A percentile compares a stretch with the other conserved stretches of the same genome.
These are phyloP conservation scores for Octodon degus DNA, from an alignment of 2,113 vertebrate species.

Conservation along the genomic window DNA sequence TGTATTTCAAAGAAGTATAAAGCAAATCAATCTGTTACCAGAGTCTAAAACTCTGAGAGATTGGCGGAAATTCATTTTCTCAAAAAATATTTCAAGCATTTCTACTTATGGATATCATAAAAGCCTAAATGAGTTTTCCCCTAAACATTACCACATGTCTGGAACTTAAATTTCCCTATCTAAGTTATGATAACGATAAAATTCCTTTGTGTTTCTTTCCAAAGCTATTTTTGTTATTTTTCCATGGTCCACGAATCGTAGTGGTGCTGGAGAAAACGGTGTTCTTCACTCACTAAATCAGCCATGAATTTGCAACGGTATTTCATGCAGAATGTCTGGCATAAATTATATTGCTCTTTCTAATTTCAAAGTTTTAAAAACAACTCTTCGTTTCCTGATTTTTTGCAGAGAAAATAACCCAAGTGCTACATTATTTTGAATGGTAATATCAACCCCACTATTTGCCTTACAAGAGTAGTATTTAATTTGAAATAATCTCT, in stretches of 20 bases:
- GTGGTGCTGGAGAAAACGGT: slow-evolving; percentile 57
- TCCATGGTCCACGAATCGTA: slow-evolving; percentile 61
- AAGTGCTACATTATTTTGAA: neutral
- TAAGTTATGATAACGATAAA: slow-evolving; percentile 72
- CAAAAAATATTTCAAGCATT: slow-evolving; percentile 76
- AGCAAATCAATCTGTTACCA: slow-evolving; percentile 63
- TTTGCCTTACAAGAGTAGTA: neutral
- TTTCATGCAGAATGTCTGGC: slow-evolving; percentile 47
- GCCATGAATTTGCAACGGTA: slow-evolving; percentile 50
- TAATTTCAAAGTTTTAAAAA: slow-evolving; percentile 55
- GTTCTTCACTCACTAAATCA: slow-evolving; percentile 50
- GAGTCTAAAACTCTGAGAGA: slow-evolving; percentile 62
- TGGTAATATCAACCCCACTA: neutral
- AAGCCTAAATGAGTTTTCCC: slow-evolving; percentile 49
- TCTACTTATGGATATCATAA: slow-evolving; percentile 72
- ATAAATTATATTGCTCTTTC: slow-evolving; percentile 51
- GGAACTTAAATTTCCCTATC: slow-evolving; percentile 58
- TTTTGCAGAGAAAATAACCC: slow-evolving; percentile 50
- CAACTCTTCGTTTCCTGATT: slow-evolving; percentile 28
- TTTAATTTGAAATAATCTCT: slow-evolving; percentile 44
- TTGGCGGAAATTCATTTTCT: slow-evolving; percentile 59
- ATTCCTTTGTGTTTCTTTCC: slow-evolving; percentile 72
- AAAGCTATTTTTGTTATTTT: slow-evolving; percentile 75
- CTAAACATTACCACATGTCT: slow-evolving; percentile 71
- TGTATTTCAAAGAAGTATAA: slow-evolving; percentile 64